Evolutionary conservation across 2,113 vertebrate species (phyloP), one percentile per base, ranked within the genome.

Genomic region (Boulengeromyrus knoepffleri): DNA sequence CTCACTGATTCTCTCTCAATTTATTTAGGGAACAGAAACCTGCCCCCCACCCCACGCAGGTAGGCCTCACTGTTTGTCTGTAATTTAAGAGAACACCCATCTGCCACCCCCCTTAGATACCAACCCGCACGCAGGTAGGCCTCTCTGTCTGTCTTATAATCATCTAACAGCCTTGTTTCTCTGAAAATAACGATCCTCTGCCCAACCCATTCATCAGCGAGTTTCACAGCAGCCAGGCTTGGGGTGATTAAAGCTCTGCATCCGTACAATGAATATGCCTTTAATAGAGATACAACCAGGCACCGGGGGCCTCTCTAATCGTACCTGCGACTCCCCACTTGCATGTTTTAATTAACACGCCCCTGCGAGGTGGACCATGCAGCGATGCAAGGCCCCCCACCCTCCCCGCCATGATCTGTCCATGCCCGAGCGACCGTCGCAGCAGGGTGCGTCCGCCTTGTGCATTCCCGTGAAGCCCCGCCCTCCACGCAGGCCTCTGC

Each of bases 231-330:
- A 98, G 93, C 96, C 94, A 47, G 96, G 97, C 96, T 97, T 97
- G 97, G 97, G 98, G 98, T 99, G 99, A 99, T 99, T 99, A 99
- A 99, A 98, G 97, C 96, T 96, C 96, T 96, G 97, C 97, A 98
- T 99, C 97, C 97, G 98, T 98, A 98, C 97, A 98, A 97, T 97
- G 97, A 98, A 97, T 97, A 97, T 96, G 96, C 97, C 97, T 95
- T 97, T 99, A 99, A 99, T 98, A 98, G 97, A 99, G 97, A 97
- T 96, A 97, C 97, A 97, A 98, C 96, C 97, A 98, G 97, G 97
- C 97, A 98, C 97, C 95, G 96, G 98, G 98, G 97, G 97, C 97
- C 96, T 97, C 97, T 95, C 96, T 97, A 98, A 97, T 97, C 97
- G 97, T 97, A 97, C 96, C 96, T 95, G 94, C 97, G 97, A 97